Conservation (phyloP, 2,797 vertebrate genomes). For the Enteromius unitaeniatus region DNA sequence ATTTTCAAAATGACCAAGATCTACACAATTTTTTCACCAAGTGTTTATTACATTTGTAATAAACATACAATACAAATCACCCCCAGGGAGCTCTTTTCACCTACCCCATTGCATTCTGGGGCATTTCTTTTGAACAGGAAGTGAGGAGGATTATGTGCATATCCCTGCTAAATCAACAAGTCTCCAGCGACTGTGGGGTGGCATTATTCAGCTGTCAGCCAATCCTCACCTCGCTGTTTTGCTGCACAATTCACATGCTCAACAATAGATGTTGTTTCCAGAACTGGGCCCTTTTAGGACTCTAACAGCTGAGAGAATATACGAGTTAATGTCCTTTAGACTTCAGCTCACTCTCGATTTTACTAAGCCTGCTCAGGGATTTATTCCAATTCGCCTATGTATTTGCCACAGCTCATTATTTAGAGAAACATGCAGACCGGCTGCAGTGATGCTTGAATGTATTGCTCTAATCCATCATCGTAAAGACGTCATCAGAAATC, state of each 20-base stretch:
- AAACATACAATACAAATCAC: not conserved
- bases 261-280: slow-evolving; percentile 70
- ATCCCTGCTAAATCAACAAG: slow-evolving; percentile 76
- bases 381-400: slow-evolving; percentile 60
- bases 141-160: slow-evolving; percentile 74
- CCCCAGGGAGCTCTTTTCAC: slow-evolving; percentile 34
- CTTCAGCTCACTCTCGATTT: slow-evolving; percentile 28
- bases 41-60: slow-evolving; percentile 10
- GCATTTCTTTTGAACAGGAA: slow-evolving; percentile 74
- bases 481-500: slow-evolving; percentile 40
- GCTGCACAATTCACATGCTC: slow-evolving; percentile 59
- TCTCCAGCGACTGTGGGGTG: slow-evolving; percentile 66
- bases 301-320: slow-evolving; percentile 46
- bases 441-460: slow-evolving; percentile 13
- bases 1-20: not conserved
- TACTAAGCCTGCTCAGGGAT: slow-evolving; percentile 63
- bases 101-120: slow-evolving; percentile 51
- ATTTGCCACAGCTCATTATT: slow-evolving; percentile 63
- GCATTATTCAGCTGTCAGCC: slow-evolving; percentile 78
- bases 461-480: slow-evolving; percentile 36
- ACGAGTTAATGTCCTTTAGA: slow-evolving; percentile 29
- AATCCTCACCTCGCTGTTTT: slow-evolving; percentile 61
- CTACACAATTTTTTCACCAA: not conserved
- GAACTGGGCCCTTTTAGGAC: slow-evolving; percentile 59
- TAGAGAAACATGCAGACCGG: slow-evolving; percentile 41